Percentiles rank a stretch among this genome's conserved stretches.
phyloP scores from a whole-genome alignment of 2,888 invertebrate genomes.

The Zootermopsis nevadensis region DNA sequence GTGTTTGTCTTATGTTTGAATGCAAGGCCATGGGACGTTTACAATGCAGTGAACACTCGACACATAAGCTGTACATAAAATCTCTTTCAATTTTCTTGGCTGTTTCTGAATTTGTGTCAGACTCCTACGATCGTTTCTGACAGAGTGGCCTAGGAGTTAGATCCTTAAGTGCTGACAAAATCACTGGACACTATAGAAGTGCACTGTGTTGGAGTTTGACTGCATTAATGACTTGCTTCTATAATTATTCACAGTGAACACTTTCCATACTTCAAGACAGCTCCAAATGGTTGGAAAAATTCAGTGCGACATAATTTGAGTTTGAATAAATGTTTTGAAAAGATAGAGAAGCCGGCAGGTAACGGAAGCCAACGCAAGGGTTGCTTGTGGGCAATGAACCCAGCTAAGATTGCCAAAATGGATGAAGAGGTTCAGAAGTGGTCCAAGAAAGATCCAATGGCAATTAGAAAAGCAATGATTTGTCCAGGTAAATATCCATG shows the following conservation, averaged over 20 bases:
- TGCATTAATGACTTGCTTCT: too few species aligned
- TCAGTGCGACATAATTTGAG: constrained; percentile 97
- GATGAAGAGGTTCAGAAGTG: constrained; percentile 98
- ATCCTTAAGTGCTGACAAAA: too few species aligned
- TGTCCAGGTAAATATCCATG: constrained; percentile 76
- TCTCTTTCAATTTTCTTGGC: too few species aligned
- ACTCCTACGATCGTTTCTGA: too few species aligned
- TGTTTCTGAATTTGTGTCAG: too few species aligned
- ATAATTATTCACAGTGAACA: constrained; percentile 76
- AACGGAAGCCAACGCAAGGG: constrained; percentile 85
- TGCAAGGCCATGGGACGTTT: too few species aligned
- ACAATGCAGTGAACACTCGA: too few species aligned
- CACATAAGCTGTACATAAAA: too few species aligned
- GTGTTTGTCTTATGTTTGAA: too few species aligned
- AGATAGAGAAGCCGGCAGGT: constrained; percentile 93
- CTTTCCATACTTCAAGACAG: constrained; percentile 98
- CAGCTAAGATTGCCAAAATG: constrained; percentile 94
- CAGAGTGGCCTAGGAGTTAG: too few species aligned
- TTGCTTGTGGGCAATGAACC: constrained; percentile 97
- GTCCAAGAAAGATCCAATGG: constrained; percentile 94
- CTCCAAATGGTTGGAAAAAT: constrained; percentile 99
- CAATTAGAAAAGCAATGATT: constrained; percentile 93
- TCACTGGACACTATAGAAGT: too few species aligned
- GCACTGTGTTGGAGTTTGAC: too few species aligned
- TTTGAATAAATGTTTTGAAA: constrained; percentile 97